A percentile compares a stretch with the other conserved stretches of the same genome.
Conservation (phyloP, 2,888 invertebrate species). For the Psylliodes chrysocephalus region DNA sequence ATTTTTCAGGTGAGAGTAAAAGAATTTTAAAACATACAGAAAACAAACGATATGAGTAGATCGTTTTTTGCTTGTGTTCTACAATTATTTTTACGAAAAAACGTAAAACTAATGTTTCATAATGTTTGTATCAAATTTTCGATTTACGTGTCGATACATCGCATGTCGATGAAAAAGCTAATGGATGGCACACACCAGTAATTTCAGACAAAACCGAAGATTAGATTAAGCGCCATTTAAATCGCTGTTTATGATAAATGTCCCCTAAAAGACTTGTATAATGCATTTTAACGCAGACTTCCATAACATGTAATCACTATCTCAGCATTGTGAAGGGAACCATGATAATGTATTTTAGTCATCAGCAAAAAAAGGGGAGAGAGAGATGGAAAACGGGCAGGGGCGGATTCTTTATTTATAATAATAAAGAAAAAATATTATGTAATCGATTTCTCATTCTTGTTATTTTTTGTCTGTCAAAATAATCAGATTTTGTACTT, state of each 20-base stretch:
- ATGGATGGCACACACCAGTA: conserved; percentile 49
- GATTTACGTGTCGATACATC: conserved; percentile 27
- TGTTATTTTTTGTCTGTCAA: no score
- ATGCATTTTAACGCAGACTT: conserved; percentile 60
- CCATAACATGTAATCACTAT: conserved; percentile 62
- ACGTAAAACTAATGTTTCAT: neutral
- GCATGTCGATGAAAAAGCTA: conserved; percentile 45
- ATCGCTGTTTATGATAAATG: conserved; percentile 45
- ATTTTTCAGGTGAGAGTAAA: no score
- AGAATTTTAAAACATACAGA: no score
- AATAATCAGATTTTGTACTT: no score
- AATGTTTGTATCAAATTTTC: neutral
- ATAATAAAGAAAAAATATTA: no score
- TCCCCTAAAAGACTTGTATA: conserved; percentile 57
- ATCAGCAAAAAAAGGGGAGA: conserved; percentile 55
- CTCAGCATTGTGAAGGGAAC: conserved; percentile 60
- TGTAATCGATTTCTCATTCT: no score
- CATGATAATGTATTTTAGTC: conserved; percentile 63
- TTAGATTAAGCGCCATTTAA: conserved; percentile 52
- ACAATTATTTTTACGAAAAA: no score
- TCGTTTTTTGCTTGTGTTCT: no score
- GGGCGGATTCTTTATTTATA: conserved; percentile 13
- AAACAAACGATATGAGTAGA: no score
- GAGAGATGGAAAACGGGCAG: conserved; percentile 35
- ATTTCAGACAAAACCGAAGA: conserved; percentile 49